These are phyloP conservation scores for Drosophila ercepeae DNA, from an alignment of 1,140 invertebrate genomes.

Conservation along the genomic window DNA sequence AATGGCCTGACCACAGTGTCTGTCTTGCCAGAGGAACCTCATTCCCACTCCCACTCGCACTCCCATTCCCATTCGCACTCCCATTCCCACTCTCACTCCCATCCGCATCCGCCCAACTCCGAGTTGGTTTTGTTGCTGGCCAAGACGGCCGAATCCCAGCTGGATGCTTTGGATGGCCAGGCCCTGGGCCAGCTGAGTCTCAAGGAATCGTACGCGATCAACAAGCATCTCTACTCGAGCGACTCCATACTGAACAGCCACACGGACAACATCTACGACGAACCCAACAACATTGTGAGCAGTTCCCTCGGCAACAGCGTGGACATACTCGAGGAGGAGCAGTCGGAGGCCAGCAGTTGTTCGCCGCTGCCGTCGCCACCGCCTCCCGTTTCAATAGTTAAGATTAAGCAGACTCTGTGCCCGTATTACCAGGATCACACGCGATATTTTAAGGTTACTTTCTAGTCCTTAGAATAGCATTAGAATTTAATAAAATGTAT, in stretches of 20 bases:
- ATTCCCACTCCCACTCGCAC: not conserved
- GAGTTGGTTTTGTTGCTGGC: conserved; percentile 53
- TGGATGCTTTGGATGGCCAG: conserved; percentile 20
- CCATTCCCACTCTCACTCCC: not conserved
- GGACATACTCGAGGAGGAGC: conserved; percentile 67
- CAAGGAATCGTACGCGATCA: conserved; percentile 77
- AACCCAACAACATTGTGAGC: conserved; percentile 80
- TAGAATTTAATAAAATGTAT: no score
- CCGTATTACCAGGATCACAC: conserved; percentile 80
- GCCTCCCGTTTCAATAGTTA: conserved; percentile 67
- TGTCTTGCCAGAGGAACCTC: conserved; percentile 15
- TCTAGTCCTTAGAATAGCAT: no score
- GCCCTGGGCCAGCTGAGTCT: conserved; percentile 36
- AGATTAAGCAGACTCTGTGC: conserved; percentile 73
- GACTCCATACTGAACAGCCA: conserved; percentile 80
- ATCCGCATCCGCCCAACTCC: conserved; percentile 10
- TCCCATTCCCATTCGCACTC: not conserved
- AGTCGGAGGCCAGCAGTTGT: conserved; percentile 67
- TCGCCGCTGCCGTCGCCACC: conserved; percentile 69
- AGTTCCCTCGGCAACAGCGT: conserved; percentile 75
- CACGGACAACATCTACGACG: conserved; percentile 82
- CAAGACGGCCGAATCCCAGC: conserved; percentile 24
- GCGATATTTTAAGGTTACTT: conserved; percentile 67
- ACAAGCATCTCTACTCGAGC: conserved; percentile 80
- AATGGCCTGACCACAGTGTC: conserved; percentile 10